Percentiles rank a stretch among this genome's conserved stretches.
These are phyloP conservation scores for Aramus guarauna DNA, from an alignment of 2,113 vertebrate species.

Conservation along the genomic window DNA sequence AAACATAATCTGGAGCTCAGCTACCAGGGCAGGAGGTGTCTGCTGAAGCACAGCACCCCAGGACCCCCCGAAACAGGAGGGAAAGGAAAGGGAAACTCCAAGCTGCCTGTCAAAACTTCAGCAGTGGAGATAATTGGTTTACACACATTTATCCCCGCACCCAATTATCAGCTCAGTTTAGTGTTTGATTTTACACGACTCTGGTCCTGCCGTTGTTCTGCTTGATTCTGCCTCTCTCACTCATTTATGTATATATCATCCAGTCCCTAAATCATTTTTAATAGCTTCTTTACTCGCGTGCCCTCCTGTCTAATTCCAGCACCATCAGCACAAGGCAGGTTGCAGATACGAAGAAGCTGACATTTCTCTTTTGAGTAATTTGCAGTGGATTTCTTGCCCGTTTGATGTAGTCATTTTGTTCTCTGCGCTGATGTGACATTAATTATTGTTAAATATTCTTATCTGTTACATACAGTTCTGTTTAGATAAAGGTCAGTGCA, in stretches of 20 bases:
- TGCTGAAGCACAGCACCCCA: background rate
- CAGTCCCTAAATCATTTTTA: conserved; percentile 21
- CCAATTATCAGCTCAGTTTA: background rate
- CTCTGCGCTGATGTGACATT: conserved; percentile 49
- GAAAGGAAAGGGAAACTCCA: background rate
- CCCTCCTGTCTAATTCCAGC: background rate
- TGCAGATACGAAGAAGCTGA: conserved; percentile 45
- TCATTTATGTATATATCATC: background rate
- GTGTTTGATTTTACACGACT: background rate
- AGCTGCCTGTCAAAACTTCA: background rate
- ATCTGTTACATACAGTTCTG: conserved; percentile 64
- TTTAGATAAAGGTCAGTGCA: conserved; percentile 63
- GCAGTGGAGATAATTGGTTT: background rate
- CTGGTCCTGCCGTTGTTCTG: background rate
- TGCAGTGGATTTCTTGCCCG: conserved; percentile 43
- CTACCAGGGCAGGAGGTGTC: background rate
- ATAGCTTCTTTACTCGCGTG: background rate
- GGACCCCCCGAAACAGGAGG: fast-evolving
- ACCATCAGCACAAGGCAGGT: conserved; percentile 4
- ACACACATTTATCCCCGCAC: background rate
- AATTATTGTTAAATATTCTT: conserved; percentile 74
- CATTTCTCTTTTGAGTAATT: conserved; percentile 68
- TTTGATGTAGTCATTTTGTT: conserved; percentile 35
- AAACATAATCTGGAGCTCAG: background rate
- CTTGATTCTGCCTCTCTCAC: background rate